These are phyloP conservation scores for Coracopsis vasa DNA, from an alignment of 2,113 vertebrate genomes.

Conservation along the genomic window DNA sequence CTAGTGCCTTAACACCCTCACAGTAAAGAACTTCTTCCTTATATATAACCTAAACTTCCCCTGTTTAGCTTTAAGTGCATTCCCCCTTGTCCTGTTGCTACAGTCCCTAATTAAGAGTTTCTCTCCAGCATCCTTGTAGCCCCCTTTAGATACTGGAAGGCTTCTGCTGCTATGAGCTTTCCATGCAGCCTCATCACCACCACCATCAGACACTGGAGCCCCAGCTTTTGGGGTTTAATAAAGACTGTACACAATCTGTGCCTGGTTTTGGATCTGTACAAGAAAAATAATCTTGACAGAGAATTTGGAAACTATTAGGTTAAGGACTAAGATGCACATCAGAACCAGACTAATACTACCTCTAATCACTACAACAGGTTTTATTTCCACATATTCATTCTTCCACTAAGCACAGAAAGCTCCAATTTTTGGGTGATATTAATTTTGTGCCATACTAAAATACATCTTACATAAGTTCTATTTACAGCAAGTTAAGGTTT, in stretches of 20 bases:
- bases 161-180: not conserved
- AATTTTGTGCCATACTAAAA: not conserved
- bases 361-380: not conserved
- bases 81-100: not conserved
- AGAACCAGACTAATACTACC: not conserved
- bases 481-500: not conserved
- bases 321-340: not conserved
- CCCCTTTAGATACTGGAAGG: not conserved
- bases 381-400: not conserved
- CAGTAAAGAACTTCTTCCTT: not conserved
- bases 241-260: not conserved
- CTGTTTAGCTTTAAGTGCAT: not conserved
- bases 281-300: not conserved
- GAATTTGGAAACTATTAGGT: not conserved
- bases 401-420: not conserved
- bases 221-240: not conserved
- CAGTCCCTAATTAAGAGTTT: not conserved
- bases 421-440: not conserved
- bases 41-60: not conserved
- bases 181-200: not conserved
- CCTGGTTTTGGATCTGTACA: not conserved
- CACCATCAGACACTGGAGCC: not conserved
- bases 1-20: not conserved
- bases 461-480: not conserved
- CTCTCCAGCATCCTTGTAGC: not conserved